Evolutionary conservation across 92 coral and sea anemone genomes (phyloP).

Genomic region (Diadumene lineata): DNA sequence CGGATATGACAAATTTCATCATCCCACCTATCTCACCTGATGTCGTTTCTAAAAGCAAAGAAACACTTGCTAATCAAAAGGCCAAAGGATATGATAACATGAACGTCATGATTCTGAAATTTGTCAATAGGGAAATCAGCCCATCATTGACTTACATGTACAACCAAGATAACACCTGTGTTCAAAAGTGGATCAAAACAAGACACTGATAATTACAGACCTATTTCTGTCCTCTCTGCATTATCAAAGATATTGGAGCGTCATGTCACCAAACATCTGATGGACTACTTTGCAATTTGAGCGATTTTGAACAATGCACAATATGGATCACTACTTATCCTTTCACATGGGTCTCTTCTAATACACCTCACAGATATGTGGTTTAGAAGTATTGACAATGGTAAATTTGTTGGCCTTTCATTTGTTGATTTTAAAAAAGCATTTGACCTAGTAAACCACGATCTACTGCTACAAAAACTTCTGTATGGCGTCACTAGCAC

Average conservation of each 20-base stretch:
- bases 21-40: slow-evolving; percentile 12
- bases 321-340: slow-evolving; percentile 21
- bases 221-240: slow-evolving; percentile 22
- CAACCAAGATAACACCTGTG: slow-evolving; percentile 20
- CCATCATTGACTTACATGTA: slow-evolving; percentile 20
- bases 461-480: slow-evolving; percentile 10
- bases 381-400: slow-evolving; percentile 22
- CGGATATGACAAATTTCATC: neutral
- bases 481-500: slow-evolving; percentile 13
- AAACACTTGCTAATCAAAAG: neutral
- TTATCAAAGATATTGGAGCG: slow-evolving; percentile 17
- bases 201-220: slow-evolving; percentile 27
- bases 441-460: slow-evolving; percentile 30
- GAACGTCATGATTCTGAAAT: slow-evolving; percentile 11
- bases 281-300: slow-evolving; percentile 1
- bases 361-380: slow-evolving; percentile 17
- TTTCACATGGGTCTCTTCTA: slow-evolving; percentile 19
- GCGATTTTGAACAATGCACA: neutral
- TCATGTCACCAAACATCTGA: slow-evolving; percentile 2
- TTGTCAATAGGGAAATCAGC: neutral
- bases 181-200: slow-evolving; percentile 15
- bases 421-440: slow-evolving; percentile 23
- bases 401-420: too few relatives aligned
- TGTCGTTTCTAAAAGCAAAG: neutral
- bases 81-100: slow-evolving; percentile 36